Percentiles rank a stretch among this genome's conserved stretches.
These are phyloP conservation scores for Micromussa lordhowensis DNA, from an alignment of 92 coral and sea anemone species.

Conservation along the genomic window DNA sequence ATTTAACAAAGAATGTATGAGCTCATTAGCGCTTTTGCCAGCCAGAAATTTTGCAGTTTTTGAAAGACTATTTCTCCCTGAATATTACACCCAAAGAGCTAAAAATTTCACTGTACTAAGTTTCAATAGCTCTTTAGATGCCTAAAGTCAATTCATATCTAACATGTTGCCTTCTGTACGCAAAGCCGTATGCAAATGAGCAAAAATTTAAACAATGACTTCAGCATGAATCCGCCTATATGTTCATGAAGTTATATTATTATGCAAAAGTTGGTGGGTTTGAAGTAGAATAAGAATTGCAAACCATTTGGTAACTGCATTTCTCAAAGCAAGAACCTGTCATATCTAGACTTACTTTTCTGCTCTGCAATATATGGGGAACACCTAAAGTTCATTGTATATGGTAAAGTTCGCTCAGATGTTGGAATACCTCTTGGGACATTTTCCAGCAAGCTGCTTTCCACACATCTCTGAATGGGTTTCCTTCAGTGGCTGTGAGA, in stretches of 20 bases:
- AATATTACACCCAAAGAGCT: no score
- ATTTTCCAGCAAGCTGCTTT: constrained; percentile 90
- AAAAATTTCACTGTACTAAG: no score
- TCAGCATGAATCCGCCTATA: background rate
- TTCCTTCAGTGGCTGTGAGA: constrained; percentile 83
- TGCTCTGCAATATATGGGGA: background rate
- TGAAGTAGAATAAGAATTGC: background rate
- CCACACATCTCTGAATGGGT: constrained; percentile 93
- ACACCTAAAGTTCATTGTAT: background rate
- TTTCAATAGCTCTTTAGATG: no score
- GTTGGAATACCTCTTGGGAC: constrained; percentile 73
- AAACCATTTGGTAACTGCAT: background rate
- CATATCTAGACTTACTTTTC: background rate
- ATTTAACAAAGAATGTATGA: no score
- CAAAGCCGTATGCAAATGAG: no score
- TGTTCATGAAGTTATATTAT: background rate
- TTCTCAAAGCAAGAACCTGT: background rate
- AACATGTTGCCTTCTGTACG: no score
- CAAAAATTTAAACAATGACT: no score
- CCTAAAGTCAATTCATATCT: no score
- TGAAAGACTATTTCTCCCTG: no score
- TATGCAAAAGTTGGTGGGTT: background rate
- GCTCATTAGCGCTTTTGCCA: no score
- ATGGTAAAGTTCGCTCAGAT: background rate
- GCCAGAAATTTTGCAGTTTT: no score